A percentile compares a stretch with the other conserved stretches of the same genome.
These are phyloP conservation scores for Helostoma temminkii DNA, from an alignment of 2,797 vertebrate species.

Conservation along the genomic window DNA sequence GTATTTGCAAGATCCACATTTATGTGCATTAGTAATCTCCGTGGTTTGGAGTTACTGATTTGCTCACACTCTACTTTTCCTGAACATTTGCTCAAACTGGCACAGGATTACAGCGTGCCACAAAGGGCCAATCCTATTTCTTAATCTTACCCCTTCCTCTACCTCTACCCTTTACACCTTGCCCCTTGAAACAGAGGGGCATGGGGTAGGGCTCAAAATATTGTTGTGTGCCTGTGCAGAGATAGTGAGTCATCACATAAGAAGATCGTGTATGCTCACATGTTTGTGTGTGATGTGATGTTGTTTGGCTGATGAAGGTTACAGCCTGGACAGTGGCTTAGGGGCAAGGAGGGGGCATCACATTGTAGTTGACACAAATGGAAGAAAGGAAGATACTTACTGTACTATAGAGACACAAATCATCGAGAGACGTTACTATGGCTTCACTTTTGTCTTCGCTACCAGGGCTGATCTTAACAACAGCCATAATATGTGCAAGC, in stretches of 20 bases:
- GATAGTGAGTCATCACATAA: too few relatives aligned
- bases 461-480: neutral
- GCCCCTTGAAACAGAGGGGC: too few relatives aligned
- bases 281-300: neutral
- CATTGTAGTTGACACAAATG: neutral
- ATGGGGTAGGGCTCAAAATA: too few relatives aligned
- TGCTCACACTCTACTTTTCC: too few relatives aligned
- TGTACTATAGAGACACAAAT: neutral
- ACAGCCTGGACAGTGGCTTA: neutral
- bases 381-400: neutral
- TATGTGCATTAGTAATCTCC: too few relatives aligned
- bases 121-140: too few relatives aligned
- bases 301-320: slow-evolving; percentile 8
- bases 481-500: neutral
- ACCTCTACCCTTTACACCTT: too few relatives aligned
- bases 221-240: too few relatives aligned
- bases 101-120: too few relatives aligned
- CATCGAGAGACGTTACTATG: slow-evolving; percentile 1
- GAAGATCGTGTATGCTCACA: neutral
- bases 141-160: too few relatives aligned
- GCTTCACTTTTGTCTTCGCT: slow-evolving; percentile 15
- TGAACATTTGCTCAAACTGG: too few relatives aligned
- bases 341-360: neutral
- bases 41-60: too few relatives aligned
- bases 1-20: neutral